Evolutionary conservation across 2,888 invertebrate species (phyloP).

Genomic region (Drosophila lutescens): DNA sequence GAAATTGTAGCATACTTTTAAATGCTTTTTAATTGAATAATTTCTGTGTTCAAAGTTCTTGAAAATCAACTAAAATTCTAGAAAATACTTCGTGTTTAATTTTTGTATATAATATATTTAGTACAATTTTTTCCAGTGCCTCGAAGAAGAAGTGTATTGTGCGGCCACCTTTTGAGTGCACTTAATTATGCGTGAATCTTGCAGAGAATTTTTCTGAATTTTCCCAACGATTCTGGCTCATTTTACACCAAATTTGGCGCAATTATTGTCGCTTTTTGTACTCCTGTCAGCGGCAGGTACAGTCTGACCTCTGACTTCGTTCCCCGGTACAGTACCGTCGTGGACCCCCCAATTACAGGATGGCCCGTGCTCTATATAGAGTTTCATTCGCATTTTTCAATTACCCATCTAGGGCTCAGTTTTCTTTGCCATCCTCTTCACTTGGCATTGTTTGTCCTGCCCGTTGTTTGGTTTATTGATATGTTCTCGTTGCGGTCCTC

Average conservation of each 20-base stretch:
- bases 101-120: not conserved
- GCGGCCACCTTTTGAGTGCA: slow-evolving; percentile 58
- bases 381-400: slow-evolving; percentile 69
- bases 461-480: slow-evolving; percentile 73
- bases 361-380: slow-evolving; percentile 24
- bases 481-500: slow-evolving; percentile 54
- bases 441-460: slow-evolving; percentile 46
- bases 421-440: slow-evolving; percentile 31
- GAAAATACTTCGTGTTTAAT: too few species aligned
- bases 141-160: slow-evolving; percentile 15
- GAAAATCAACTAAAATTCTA: too few species aligned
- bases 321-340: slow-evolving; percentile 50
- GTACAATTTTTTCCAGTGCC: slow-evolving; percentile 11
- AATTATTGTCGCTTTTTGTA: slow-evolving; percentile 58
- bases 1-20: too few species aligned
- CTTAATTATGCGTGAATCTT: slow-evolving; percentile 73
- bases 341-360: slow-evolving; percentile 33
- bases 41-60: not conserved
- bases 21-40: too few species aligned
- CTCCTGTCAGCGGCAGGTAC: slow-evolving; percentile 69
- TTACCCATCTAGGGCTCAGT: slow-evolving; percentile 50
- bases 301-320: slow-evolving; percentile 22
- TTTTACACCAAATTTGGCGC: slow-evolving; percentile 67
- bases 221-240: slow-evolving; percentile 55
- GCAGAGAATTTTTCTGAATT: slow-evolving; percentile 30